Base-by-base conservation (phyloP, 2,113 vertebrate species). In the Phyllostomus discolor region DNA sequence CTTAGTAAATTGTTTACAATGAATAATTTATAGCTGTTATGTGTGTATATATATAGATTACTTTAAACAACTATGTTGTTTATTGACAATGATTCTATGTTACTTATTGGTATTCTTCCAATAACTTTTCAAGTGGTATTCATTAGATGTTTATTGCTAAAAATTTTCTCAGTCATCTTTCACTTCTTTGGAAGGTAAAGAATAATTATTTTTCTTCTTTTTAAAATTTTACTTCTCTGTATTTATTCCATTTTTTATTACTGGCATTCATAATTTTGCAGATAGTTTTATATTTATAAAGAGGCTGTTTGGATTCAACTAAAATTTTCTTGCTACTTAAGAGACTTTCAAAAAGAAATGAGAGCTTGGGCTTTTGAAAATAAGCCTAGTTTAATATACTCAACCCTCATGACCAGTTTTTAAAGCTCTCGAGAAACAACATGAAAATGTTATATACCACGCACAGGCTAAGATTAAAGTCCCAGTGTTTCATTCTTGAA, bases 321-420 rank as follows among this genome's bases (percentile, higher is more conserved):
- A 97, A 95, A 94, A 57, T 43, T 76, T 57, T 94, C n/a, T 31
- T 76, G 24, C 84, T 97, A 69, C 91, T 93, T 84, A 94, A 92
- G 4, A 95, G 20, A 92, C 2, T 90, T 96, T 46, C 95, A 10
- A 93, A 94, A 97, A 91, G 33, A 85, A 95, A 94, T 95, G 96
- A 59, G 89, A 83, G 0, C 67, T 88, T 92, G 57, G 38, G 31
- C 57, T 57, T 88, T 96, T 84, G n/a, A 95, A 67, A 88, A 88
- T 91, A 90, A 96, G 91, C 22, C 80, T 48, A 72, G 11, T 24
- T 90, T 67, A 86, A 95, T 76, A 28, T 83, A 70, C 7, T 66
- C 20, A 46, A 91, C 75, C 24, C 11, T 85, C 7, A 78, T 6
- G 4, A 95, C 69, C 76, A 88, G 11, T 75, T 93, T 95, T 90